Evolutionary conservation across 2,113 vertebrate genomes (phyloP).

Genomic region (Nesoenas mayeri): DNA sequence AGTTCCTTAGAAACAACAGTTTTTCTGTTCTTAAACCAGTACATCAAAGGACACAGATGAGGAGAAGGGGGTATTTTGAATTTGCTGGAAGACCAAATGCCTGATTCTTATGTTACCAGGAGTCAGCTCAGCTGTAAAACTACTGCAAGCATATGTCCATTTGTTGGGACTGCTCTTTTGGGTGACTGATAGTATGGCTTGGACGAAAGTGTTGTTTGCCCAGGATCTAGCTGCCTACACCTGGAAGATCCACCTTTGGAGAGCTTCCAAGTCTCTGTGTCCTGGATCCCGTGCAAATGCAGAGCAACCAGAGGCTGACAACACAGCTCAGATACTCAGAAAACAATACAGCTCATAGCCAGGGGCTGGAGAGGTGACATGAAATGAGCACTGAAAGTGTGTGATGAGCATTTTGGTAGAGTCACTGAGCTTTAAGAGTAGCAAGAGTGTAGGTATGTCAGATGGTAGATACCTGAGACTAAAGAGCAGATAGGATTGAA

Average conservation of each 20-base stretch:
- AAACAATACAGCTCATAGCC: background rate
- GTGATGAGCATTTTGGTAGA: background rate
- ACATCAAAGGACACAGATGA: background rate
- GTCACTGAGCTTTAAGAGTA: background rate
- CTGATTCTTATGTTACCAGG: background rate
- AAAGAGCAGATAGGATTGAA: background rate
- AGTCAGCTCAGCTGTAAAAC: background rate
- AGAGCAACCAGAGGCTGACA: background rate
- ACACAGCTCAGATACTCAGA: background rate
- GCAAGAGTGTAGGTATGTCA: fast-evolving
- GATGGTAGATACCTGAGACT: background rate
- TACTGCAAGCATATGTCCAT: background rate
- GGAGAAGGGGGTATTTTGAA: background rate
- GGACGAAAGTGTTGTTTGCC: background rate
- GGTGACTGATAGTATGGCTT: background rate
- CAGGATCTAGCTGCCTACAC: background rate
- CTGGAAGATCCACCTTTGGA: background rate
- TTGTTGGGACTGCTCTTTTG: background rate
- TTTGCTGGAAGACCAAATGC: background rate
- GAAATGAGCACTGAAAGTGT: background rate
- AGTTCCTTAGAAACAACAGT: background rate
- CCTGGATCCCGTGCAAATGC: background rate
- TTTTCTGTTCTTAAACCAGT: background rate
- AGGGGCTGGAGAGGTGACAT: background rate
- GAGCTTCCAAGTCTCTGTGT: background rate